These are phyloP conservation scores for Eristalis tenax DNA, from an alignment of 2,888 invertebrate species.

Conservation along the genomic window DNA sequence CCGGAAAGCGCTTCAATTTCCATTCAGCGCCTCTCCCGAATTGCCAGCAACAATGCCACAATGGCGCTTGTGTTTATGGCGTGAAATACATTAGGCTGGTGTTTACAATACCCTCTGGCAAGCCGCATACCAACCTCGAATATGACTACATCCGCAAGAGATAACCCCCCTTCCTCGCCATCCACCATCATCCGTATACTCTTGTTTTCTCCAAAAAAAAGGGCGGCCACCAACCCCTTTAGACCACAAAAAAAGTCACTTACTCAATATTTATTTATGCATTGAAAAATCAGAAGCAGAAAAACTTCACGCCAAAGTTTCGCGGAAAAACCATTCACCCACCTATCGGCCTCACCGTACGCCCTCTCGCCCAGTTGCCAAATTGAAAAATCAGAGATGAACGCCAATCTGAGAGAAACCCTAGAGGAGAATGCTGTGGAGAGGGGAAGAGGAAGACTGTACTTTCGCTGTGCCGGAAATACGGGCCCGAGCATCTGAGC, in stretches of 20 bases:
- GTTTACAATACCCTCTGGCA: slow-evolving; percentile 36
- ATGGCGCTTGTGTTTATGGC: slow-evolving; percentile 55
- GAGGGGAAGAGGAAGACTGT: slow-evolving; percentile 30
- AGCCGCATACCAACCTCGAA: slow-evolving; percentile 36
- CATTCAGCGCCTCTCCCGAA: slow-evolving; percentile 33
- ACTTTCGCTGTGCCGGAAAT: slow-evolving; percentile 48
- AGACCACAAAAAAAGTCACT: slow-evolving; percentile 56
- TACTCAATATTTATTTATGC: slow-evolving; percentile 72
- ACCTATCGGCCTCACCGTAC: background rate
- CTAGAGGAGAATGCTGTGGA: background rate
- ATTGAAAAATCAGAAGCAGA: slow-evolving; percentile 70
- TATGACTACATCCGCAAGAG: slow-evolving; percentile 59
- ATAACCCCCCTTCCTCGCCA: slow-evolving; percentile 41
- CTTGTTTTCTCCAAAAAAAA: slow-evolving; percentile 24
- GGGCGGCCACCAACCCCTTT: slow-evolving; percentile 13
- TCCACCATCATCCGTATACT: slow-evolving; percentile 2
- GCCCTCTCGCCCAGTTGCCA: slow-evolving; percentile 1
- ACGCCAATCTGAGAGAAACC: background rate
- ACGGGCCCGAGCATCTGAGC: slow-evolving; percentile 45
- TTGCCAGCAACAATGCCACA: slow-evolving; percentile 48
- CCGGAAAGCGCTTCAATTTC: slow-evolving; percentile 53
- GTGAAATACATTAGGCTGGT: slow-evolving; percentile 46
- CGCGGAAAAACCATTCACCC: slow-evolving; percentile 47
- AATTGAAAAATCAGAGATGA: slow-evolving; percentile 67
- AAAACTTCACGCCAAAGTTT: slow-evolving; percentile 65